Evolutionary conservation across 37 sponge, comb jelly and placozoan species (phyloP).

Genomic region (Geodia barretti): DNA sequence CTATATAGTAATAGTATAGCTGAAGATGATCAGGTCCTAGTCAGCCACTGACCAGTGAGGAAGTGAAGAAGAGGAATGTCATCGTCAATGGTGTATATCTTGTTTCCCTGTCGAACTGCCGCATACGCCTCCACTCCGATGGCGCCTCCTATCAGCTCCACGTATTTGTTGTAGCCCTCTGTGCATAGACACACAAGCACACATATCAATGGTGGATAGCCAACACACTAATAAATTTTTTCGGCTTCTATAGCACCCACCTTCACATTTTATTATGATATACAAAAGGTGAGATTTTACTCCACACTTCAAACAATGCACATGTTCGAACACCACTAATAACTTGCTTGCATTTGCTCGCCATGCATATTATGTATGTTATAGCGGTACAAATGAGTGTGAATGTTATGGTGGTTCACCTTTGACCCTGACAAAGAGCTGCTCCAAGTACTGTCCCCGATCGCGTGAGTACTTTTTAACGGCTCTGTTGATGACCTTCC

Average conservation of each 20-base stretch:
- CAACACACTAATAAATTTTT: background rate
- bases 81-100: constrained; percentile 68
- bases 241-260: background rate
- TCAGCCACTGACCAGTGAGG: constrained; percentile 52
- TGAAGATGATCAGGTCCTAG: too few relatives aligned
- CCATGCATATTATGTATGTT: too few relatives aligned
- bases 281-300: too few relatives aligned
- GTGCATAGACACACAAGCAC: background rate
- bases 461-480: constrained; percentile 24
- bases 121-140: constrained; percentile 87
- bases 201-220: background rate
- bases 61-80: constrained; percentile 70
- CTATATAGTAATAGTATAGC: background rate
- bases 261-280: background rate
- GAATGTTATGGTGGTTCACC: constrained; percentile 21
- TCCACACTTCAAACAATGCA: too few relatives aligned
- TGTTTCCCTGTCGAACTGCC: constrained; percentile 61
- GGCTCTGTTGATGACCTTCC: constrained; percentile 44
- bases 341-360: too few relatives aligned
- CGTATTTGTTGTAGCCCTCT: constrained; percentile 77
- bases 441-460: constrained; percentile 29
- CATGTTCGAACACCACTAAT: too few relatives aligned
- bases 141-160: constrained; percentile 81
- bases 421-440: constrained; percentile 72
- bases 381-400: background rate